phyloP scores from a whole-genome alignment of 1,140 invertebrate genomes.

The Periplaneta americana region DNA sequence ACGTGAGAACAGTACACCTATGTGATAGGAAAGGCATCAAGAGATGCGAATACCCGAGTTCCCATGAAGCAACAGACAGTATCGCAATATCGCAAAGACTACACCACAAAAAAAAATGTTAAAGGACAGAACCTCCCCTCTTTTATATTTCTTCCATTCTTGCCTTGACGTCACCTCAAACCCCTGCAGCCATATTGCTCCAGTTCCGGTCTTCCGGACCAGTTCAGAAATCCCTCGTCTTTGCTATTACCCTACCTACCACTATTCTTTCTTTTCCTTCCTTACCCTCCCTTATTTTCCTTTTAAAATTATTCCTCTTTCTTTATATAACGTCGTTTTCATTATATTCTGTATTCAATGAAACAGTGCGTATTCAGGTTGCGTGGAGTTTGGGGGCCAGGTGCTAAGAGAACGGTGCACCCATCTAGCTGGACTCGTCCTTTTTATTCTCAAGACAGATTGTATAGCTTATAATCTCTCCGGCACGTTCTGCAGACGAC shows the following conservation, averaged over 20 bases:
- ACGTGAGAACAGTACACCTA: neutral
- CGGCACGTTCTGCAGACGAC: neutral
- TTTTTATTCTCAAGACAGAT: neutral
- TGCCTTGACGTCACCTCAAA: neutral
- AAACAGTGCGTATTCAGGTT: neutral
- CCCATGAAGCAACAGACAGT: neutral
- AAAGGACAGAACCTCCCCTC: neutral
- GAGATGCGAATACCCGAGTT: neutral
- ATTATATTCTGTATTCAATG: neutral
- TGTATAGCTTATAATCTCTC: neutral
- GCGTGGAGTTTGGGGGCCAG: neutral
- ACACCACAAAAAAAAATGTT: neutral
- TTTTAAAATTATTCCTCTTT: neutral
- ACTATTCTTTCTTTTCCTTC: neutral
- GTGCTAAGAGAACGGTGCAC: neutral
- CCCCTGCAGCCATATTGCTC: neutral
- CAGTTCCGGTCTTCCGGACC: neutral
- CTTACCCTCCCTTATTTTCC: neutral
- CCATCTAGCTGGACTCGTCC: neutral
- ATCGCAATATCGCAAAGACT: neutral
- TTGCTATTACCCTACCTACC: neutral
- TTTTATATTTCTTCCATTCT: neutral
- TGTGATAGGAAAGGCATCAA: neutral
- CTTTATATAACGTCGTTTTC: neutral
- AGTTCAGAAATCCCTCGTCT: neutral